These are phyloP conservation scores for Tragelaphus scriptus DNA, from an alignment of 2,113 vertebrate species.

Conservation along the genomic window DNA sequence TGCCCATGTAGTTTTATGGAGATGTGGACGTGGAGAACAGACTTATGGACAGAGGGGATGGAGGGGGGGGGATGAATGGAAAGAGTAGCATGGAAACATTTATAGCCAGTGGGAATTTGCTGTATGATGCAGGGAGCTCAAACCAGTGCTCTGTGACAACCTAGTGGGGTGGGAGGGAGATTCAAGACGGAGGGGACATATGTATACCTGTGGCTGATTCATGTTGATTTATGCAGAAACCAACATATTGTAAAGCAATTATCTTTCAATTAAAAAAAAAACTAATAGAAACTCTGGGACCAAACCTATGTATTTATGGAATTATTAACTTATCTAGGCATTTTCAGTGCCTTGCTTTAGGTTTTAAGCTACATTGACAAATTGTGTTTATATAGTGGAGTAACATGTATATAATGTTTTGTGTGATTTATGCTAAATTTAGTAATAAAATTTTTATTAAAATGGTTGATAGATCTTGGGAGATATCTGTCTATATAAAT, in stretches of 20 bases:
- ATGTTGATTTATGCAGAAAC: not conserved
- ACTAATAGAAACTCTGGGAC: not conserved
- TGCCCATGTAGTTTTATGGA: not conserved
- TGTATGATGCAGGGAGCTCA: not conserved
- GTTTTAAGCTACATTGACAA: not conserved
- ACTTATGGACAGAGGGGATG: not conserved
- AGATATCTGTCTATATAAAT: not conserved
- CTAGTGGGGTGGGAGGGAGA: not conserved
- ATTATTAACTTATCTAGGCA: not conserved
- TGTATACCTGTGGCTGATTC: not conserved
- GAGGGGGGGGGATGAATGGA: not conserved
- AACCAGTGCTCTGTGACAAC: not conserved
- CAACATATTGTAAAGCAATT: not conserved
- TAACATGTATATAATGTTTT: not conserved
- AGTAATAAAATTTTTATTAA: not conserved
- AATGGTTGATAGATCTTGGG: not conserved
- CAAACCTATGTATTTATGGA: not conserved
- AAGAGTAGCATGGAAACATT: not conserved
- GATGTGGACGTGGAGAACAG: not conserved
- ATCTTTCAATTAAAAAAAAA: not conserved
- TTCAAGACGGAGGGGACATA: not conserved
- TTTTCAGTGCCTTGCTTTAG: not conserved
- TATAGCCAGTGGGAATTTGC: not conserved
- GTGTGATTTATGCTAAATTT: not conserved
- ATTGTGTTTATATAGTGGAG: not conserved